Evolutionary conservation across 2,797 vertebrate genomes (phyloP).

Genomic region (Pantherophis vulpinus): DNA sequence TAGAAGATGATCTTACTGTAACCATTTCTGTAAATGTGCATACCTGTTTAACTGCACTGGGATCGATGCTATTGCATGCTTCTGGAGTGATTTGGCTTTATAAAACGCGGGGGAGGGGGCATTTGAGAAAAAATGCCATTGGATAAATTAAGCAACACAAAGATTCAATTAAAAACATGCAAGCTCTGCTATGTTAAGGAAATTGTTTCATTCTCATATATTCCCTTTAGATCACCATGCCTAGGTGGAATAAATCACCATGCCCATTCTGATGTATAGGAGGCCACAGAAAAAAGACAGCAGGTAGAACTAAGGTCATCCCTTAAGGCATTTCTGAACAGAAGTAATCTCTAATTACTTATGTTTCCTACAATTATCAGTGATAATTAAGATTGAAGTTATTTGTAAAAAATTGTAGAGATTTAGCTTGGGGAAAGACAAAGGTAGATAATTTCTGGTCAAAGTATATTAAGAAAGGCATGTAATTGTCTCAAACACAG

Average conservation of each 20-base stretch:
- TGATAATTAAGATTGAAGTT: not conserved
- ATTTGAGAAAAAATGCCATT: not conserved
- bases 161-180: not conserved
- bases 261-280: not conserved
- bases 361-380: not conserved
- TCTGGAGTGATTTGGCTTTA: not conserved
- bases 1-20: constrained; percentile 38
- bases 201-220: not conserved
- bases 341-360: not conserved
- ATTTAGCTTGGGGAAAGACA: not conserved
- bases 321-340: not conserved
- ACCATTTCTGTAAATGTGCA: constrained; percentile 28
- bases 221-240: not conserved
- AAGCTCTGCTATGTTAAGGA: not conserved
- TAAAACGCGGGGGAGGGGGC: not conserved
- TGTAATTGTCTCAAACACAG: not conserved
- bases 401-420: not conserved
- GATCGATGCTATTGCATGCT: constrained; percentile 38
- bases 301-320: not conserved
- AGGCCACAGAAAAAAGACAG: not conserved
- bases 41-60: constrained; percentile 62
- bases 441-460: not conserved
- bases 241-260: not conserved
- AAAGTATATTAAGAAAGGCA: not conserved
- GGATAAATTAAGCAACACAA: not conserved